Base-by-base conservation (phyloP, 2,113 vertebrate genomes). In the Taurulus bubalis region DNA sequence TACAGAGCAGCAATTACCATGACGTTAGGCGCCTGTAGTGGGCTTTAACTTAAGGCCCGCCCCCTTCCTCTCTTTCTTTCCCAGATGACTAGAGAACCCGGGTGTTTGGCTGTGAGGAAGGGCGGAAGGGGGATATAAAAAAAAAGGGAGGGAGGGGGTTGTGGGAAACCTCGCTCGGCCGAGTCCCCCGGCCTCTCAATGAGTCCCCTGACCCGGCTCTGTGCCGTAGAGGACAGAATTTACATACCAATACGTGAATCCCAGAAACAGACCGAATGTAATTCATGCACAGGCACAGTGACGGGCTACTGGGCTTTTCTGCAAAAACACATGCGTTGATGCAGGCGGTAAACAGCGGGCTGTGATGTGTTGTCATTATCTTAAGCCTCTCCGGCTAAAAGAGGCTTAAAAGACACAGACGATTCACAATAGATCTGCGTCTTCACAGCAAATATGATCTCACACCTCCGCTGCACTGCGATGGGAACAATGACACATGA, bases 211-310 rank as follows among this genome's bases (percentile, higher is more conserved):
- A 84, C 83, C 85, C 74, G 77, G 83, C 85, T 80, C 72, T 71
- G 83, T 42, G 77, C 51, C 38, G 66, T 76, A 75, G 80, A 72
- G 84, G 65, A 80, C 55, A 28, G 49, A 66, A 95, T 95, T 95
- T 90, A 88, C 94, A 95, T 95, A 94, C 91, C 91, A 93, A 95
- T 93, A 64, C 84, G 40, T n/a, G 63, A 85, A 81, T 78, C 51
- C 71, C 58, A 80, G 77, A 87, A 88, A 84, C 80, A 75, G 62
- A 74, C 71, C 69, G 42, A 78, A 55, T 67, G 77, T 88, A 86
- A 87, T n/a, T 76, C 84, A 83, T 72, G 69, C 75, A 75, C 28
- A 73, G 58, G 70, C 58, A 10, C 18, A 6, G 42, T 24, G 83
- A 56, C 63, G 53, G 68, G 36, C 2, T 32, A 36, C 26, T 28